A percentile compares a stretch with the other conserved stretches of the same genome.
Evolutionary conservation across 35 echinoderm and acorn worm genomes (phyloP).

Genomic region (Lytechinus pictus): DNA sequence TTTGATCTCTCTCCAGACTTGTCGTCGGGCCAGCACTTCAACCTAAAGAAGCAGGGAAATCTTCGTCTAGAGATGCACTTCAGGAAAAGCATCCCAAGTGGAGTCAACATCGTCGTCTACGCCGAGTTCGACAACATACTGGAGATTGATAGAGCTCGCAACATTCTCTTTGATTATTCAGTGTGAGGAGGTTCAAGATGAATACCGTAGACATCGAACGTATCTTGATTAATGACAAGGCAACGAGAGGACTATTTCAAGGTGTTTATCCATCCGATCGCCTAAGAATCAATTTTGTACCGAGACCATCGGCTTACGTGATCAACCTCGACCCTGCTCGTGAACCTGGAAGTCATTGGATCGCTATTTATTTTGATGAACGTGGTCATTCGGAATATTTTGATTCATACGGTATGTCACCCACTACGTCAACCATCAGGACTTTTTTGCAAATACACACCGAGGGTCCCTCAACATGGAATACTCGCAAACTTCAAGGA

Average conservation of each 20-base stretch:
- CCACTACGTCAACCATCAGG: neutral
- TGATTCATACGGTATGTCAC: neutral
- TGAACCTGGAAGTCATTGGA: constrained; percentile 35
- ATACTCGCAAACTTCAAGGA: neutral
- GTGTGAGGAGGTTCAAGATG: constrained; percentile 22
- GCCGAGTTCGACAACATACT: constrained; percentile 75
- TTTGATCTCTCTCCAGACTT: constrained; percentile 73
- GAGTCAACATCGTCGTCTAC: constrained; percentile 68
- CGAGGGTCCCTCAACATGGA: neutral
- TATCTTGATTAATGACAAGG: neutral
- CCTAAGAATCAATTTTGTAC: neutral
- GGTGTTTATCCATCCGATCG: constrained; percentile 35
- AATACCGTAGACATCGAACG: neutral
- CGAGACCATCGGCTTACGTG: neutral
- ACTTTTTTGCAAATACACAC: neutral
- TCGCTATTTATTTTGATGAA: neutral
- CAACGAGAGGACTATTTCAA: neutral
- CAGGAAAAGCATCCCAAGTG: neutral
- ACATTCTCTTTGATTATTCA: constrained; percentile 65
- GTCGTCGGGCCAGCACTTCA: constrained; percentile 63
- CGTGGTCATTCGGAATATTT: constrained; percentile 5
- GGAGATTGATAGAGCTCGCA: constrained; percentile 61
- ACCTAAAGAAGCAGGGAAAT: constrained; percentile 64
- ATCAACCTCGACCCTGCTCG: neutral
- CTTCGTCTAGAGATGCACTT: constrained; percentile 70